These are phyloP conservation scores for Eidolon helvum DNA, from an alignment of 2,113 vertebrate species.

Conservation along the genomic window DNA sequence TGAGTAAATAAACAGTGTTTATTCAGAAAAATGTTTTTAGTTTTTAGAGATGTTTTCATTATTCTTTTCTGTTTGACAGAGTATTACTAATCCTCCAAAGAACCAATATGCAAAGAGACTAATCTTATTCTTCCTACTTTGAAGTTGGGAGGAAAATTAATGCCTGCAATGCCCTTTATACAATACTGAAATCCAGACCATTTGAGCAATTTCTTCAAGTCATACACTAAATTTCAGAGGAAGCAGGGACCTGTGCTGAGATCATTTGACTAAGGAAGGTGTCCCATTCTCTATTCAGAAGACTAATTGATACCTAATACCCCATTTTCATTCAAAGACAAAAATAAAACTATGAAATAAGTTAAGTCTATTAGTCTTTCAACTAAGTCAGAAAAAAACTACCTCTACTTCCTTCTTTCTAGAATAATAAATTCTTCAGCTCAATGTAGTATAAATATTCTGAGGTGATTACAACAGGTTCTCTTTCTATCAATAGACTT, in stretches of 20 bases:
- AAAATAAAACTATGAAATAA: background rate
- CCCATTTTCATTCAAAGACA: background rate
- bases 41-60: background rate
- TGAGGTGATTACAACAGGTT: background rate
- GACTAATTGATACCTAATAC: background rate
- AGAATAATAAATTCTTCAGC: background rate
- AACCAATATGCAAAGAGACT: background rate
- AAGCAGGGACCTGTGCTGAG: background rate
- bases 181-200: background rate
- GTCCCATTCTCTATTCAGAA: background rate
- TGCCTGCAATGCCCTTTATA: background rate
- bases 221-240: background rate
- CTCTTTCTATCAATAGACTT: background rate
- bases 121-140: slow-evolving; percentile 6
- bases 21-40: background rate
- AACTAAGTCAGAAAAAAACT: background rate
- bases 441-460: background rate
- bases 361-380: background rate
- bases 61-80: background rate
- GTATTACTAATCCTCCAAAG: background rate
- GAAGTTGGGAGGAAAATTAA: background rate
- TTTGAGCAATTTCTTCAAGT: slow-evolving; percentile 13
- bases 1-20: background rate
- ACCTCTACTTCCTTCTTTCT: background rate
- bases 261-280: background rate